A percentile compares a stretch with the other conserved stretches of the same genome.
phyloP scores from a whole-genome alignment of 35 echinoderm and acorn worm genomes.

The Eucidaris tribuloides region DNA sequence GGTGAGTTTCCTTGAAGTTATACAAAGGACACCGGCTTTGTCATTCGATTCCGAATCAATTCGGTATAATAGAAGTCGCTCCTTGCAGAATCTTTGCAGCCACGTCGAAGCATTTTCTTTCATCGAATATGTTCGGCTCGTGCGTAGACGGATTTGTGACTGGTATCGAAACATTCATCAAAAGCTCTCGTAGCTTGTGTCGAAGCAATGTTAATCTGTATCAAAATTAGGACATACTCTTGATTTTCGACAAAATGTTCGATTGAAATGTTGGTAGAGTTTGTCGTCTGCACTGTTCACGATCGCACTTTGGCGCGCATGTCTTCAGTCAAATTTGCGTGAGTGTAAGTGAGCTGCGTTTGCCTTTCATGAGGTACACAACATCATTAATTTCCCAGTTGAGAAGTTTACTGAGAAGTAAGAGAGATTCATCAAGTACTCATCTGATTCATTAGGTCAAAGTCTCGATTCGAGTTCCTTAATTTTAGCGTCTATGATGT shows the following conservation, averaged over 20 bases:
- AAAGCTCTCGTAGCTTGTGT: background rate
- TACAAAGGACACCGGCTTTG: background rate
- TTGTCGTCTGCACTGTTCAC: background rate
- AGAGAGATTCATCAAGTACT: background rate
- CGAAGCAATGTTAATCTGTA: background rate
- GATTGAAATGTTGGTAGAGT: background rate
- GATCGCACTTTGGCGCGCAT: background rate
- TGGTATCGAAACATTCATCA: background rate
- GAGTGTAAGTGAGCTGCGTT: background rate
- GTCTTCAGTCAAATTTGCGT: background rate
- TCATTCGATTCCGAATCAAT: background rate
- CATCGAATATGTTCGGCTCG: background rate
- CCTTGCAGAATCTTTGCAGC: background rate
- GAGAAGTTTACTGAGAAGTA: conserved; percentile 4
- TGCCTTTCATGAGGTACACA: background rate
- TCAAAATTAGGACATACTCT: background rate
- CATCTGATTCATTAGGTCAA: background rate
- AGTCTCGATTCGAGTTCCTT: background rate
- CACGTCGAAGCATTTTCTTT: background rate
- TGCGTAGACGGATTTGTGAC: background rate
- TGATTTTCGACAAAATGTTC: background rate
- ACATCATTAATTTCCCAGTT: background rate
- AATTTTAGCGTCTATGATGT: background rate
- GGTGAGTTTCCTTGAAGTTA: background rate
- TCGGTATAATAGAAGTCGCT: background rate